Evolutionary conservation across 2,113 vertebrate genomes (phyloP), one percentile per base, ranked within the genome.

Genomic region (Myrmecophaga tridactyla): DNA sequence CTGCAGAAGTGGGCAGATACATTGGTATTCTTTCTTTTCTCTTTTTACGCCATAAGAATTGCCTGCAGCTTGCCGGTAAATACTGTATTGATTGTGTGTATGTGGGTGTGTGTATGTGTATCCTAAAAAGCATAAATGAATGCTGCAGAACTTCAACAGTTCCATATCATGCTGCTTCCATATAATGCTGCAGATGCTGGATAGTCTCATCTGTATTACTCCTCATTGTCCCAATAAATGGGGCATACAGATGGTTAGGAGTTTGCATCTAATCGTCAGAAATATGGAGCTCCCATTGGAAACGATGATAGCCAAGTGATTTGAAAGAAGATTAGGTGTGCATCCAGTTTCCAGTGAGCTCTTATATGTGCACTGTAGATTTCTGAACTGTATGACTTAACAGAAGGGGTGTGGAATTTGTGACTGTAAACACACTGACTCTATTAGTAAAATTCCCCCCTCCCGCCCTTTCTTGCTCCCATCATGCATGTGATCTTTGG

Each of bases 51-150:
- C 36, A 23, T 41, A 78, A 89, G 51, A 56, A 94, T 82, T 75
- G 63, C 90, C 48, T 94, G 48, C 53, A 87, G 17, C 46, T 90
- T 92, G 27, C 82, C 90, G 87, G 34, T 81, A 69, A 65, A 92
- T 70, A 76, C 48, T 53, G 0, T 75, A 10, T 81, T 93, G 43
- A n/a, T 83, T 85, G 89, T 87, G 87, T 93, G 58, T 81, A 4
- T 10, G 36, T 89, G 48, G 7, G 56, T 75, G 20, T 86, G 23
- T 53, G 41, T 94, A 34, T 92, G 48, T 88, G 23, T 94, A 70
- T 56, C 75, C 84, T 84, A 17, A 90, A 93, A 67, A 87, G 63
- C 60, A 73, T 73, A 86, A 96, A 39, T 20, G 41, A 92, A 67
- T 81, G 7, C 62, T 89, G 34, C 46, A 85, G 77, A 93, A 85